A percentile compares a stretch with the other conserved stretches of the same genome.
phyloP scores from a whole-genome alignment of 2,113 vertebrate genomes.

The Hassar affinis region DNA sequence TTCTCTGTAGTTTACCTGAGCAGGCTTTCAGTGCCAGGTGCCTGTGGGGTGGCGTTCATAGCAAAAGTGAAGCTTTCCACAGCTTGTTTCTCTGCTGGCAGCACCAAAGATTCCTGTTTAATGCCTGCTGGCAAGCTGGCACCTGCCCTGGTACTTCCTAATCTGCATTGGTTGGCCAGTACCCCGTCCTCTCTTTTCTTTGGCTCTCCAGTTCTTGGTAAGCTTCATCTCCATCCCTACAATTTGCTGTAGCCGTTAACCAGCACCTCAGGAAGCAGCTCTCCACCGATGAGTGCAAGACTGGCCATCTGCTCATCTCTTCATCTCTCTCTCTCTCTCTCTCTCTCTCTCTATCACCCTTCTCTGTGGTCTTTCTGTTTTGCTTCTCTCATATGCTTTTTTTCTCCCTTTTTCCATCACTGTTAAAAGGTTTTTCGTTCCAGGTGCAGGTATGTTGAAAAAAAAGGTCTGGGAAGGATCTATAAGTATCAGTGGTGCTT shows the following conservation, averaged over 20 bases:
- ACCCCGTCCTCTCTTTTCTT: conserved; percentile 6
- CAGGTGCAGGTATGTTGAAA: neutral
- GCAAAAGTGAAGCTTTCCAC: conserved; percentile 34
- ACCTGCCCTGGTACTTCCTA: conserved; percentile 17
- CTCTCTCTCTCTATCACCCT: neutral
- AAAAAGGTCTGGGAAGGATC: neutral
- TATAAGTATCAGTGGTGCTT: neutral
- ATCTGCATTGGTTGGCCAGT: conserved; percentile 31
- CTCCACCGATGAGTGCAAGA: conserved; percentile 42
- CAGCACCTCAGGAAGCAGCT: conserved; percentile 45
- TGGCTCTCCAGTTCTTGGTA: conserved; percentile 15
- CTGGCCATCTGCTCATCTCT: conserved; percentile 51
- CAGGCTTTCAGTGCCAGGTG: conserved; percentile 41
- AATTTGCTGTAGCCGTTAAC: conserved; percentile 36
- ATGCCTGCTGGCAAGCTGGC: conserved; percentile 47
- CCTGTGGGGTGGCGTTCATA: conserved; percentile 19
- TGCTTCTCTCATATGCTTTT: neutral
- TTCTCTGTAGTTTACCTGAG: conserved; percentile 17
- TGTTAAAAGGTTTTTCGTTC: neutral
- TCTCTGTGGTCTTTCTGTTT: neutral
- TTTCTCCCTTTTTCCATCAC: neutral
- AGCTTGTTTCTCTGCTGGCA: conserved; percentile 41
- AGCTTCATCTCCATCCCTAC: conserved; percentile 28
- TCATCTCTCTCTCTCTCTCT: neutral
- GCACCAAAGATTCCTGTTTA: conserved; percentile 38